A percentile compares a stretch with the other conserved stretches of the same genome.
These are phyloP conservation scores for Hyles vespertilio DNA, from an alignment of 1,140 invertebrate species.

Conservation along the genomic window DNA sequence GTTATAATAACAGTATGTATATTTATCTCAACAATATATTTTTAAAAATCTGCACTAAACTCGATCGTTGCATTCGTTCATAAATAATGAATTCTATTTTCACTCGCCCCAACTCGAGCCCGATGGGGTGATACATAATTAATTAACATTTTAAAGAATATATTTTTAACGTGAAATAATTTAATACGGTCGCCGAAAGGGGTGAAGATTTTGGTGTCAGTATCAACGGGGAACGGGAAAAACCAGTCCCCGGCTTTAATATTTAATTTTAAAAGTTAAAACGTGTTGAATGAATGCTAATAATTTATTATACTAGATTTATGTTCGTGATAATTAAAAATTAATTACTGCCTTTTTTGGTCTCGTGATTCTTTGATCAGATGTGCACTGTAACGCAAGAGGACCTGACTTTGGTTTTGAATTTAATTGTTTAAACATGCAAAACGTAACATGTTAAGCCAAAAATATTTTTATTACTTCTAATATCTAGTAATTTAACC, in stretches of 20 bases:
- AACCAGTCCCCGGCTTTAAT: slow-evolving; percentile 48
- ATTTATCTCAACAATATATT: too few species aligned
- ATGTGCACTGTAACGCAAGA: too few species aligned
- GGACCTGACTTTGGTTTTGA: too few species aligned
- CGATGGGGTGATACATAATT: slow-evolving; percentile 39
- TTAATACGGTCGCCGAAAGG: slow-evolving; percentile 51
- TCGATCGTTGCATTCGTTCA: slow-evolving; percentile 1
- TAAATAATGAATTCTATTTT: slow-evolving; percentile 23
- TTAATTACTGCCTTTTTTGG: too few species aligned
- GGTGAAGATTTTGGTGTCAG: slow-evolving; percentile 62
- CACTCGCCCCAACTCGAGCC: slow-evolving; percentile 13
- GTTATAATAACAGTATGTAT: too few species aligned
- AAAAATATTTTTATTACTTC: too few species aligned
- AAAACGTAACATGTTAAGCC: too few species aligned
- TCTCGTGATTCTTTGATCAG: too few species aligned
- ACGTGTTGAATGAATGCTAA: background rate
- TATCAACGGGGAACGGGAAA: slow-evolving; percentile 50
- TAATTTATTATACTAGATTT: slow-evolving; percentile 5
- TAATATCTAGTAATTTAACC: too few species aligned
- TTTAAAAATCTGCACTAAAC: too few species aligned
- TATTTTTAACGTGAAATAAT: slow-evolving; percentile 55
- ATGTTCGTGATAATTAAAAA: background rate
- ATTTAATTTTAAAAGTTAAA: slow-evolving; percentile 19
- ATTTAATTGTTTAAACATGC: too few species aligned
- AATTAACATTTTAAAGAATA: slow-evolving; percentile 63